phyloP scores from a whole-genome alignment of 2,113 vertebrate species.

The Ptilorrhoa leucosticta region DNA sequence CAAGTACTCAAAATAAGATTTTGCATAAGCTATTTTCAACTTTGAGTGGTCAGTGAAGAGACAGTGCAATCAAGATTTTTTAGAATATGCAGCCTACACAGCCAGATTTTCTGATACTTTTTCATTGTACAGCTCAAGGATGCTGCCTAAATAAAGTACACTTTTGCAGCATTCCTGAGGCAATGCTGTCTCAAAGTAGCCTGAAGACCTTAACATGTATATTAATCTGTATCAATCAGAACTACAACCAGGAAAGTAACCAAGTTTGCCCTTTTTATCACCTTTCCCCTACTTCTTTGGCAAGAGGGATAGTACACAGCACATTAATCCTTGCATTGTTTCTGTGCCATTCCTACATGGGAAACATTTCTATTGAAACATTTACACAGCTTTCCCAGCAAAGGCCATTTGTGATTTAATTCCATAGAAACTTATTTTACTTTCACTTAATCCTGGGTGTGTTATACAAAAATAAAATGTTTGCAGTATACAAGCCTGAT shows the following conservation, averaged over 20 bases:
- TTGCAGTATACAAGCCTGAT: background rate
- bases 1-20: background rate
- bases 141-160: background rate
- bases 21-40: constrained; percentile 1
- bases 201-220: background rate
- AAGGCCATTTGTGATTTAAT: background rate
- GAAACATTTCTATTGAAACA: background rate
- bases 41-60: constrained; percentile 13
- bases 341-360: background rate
- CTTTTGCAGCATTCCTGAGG: background rate
- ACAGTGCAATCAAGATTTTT: background rate
- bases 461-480: background rate
- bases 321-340: background rate
- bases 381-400: background rate
- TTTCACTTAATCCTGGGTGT: background rate
- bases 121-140: background rate
- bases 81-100: background rate
- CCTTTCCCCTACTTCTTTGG: background rate
- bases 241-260: background rate
- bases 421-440: background rate
- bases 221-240: background rate
- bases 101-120: background rate
- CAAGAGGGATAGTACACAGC: background rate
- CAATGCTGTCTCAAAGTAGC: background rate
- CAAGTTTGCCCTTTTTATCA: background rate